Evolutionary conservation across 2,888 invertebrate genomes (phyloP).

Genomic region (Ommatoiulus sabulosus): DNA sequence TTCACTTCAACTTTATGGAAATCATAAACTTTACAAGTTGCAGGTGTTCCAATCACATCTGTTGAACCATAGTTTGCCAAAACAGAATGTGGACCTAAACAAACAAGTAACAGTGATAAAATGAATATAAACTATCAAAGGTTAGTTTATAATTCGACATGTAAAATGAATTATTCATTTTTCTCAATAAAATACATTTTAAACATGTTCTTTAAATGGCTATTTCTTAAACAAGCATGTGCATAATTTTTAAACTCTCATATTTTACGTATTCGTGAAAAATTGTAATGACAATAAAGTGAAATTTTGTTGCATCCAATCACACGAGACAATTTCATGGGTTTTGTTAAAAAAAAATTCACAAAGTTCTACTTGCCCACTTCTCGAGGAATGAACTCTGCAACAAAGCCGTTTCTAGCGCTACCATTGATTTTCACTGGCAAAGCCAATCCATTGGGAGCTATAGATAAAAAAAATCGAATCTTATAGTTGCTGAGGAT

Average conservation of each 20-base stretch:
- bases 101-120: neutral
- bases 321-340: neutral
- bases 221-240: neutral
- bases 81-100: slow-evolving; percentile 79
- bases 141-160: too few relatives aligned
- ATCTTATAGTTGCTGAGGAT: slow-evolving; percentile 49
- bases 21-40: slow-evolving; percentile 85
- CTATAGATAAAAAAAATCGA: slow-evolving; percentile 60
- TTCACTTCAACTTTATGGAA: slow-evolving; percentile 87
- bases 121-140: neutral
- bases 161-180: too few relatives aligned
- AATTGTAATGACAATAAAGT: slow-evolving; percentile 17
- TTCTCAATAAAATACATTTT: too few relatives aligned
- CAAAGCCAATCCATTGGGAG: slow-evolving; percentile 80
- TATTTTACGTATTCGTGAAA: neutral
- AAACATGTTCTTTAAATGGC: too few relatives aligned
- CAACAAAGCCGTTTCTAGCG: slow-evolving; percentile 86
- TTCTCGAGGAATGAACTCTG: slow-evolving; percentile 90
- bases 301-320: neutral
- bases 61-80: slow-evolving; percentile 92
- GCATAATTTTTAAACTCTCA: neutral
- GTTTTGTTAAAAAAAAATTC: neutral
- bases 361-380: slow-evolving; percentile 75
- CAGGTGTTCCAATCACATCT: slow-evolving; percentile 83
- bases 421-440: slow-evolving; percentile 91